Percentiles rank a stretch among this genome's conserved stretches.
Conservation (phyloP, 1,140 invertebrate species). For the Drosophila kepulauana region DNA sequence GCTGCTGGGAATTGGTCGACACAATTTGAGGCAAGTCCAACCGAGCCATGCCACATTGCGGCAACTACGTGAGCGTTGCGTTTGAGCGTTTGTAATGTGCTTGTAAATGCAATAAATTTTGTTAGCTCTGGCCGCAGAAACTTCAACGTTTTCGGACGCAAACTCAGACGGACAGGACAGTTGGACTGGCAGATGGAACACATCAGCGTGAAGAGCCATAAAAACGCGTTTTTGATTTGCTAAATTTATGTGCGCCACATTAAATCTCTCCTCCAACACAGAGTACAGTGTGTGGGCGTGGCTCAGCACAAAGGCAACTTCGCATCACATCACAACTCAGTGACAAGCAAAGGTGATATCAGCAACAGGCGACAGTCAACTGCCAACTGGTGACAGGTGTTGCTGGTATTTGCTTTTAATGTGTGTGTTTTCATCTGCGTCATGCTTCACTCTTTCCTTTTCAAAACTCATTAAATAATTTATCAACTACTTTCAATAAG, state of each 20-base stretch:
- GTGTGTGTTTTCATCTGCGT: neutral
- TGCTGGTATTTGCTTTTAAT: slow-evolving; percentile 41
- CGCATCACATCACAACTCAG: too few relatives aligned
- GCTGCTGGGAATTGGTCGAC: slow-evolving; percentile 65
- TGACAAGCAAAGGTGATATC: too few relatives aligned
- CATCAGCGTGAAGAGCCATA: slow-evolving; percentile 50
- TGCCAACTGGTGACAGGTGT: slow-evolving; percentile 62
- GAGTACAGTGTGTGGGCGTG: neutral
- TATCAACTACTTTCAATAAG: neutral
- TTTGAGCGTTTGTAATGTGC: slow-evolving; percentile 73
- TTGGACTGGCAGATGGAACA: slow-evolving; percentile 3
- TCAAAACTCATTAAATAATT: neutral
- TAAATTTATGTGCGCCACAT: slow-evolving; percentile 79
- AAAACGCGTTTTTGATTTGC: slow-evolving; percentile 81
- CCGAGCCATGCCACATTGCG: slow-evolving; percentile 26
- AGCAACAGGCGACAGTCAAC: slow-evolving; percentile 1
- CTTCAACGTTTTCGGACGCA: slow-evolving; percentile 52
- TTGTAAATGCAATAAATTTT: slow-evolving; percentile 82
- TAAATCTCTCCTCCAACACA: slow-evolving; percentile 41
- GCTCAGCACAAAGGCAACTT: neutral
- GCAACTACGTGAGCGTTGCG: slow-evolving; percentile 54
- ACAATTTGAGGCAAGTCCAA: neutral
- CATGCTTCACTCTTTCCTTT: neutral
- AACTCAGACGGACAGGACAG: slow-evolving; percentile 37
- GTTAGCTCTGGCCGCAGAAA: slow-evolving; percentile 37